A percentile compares a stretch with the other conserved stretches of the same genome.
Evolutionary conservation across 2,888 invertebrate genomes (phyloP).

Genomic region (Falcaria lacertinaria): DNA sequence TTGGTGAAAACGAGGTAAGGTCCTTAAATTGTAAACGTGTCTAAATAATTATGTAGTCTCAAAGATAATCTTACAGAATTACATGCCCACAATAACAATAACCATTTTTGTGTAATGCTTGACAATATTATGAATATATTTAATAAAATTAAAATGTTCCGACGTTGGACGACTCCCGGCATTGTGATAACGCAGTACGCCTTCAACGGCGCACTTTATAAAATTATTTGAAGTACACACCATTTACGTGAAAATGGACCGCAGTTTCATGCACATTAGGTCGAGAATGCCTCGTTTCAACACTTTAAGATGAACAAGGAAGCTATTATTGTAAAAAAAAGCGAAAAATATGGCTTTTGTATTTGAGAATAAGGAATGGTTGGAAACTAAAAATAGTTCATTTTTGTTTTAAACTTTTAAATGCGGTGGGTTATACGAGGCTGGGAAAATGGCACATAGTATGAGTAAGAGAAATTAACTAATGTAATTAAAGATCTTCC

Average conservation of each 20-base stretch:
- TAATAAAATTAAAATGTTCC: conserved; percentile 3
- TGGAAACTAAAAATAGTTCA: conserved; percentile 12
- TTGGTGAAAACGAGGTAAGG: too few relatives aligned
- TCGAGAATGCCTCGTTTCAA: conserved; percentile 8
- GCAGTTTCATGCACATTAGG: conserved; percentile 12
- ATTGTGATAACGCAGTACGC: conserved; percentile 22
- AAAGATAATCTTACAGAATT: too few relatives aligned
- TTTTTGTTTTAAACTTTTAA: conserved; percentile 6
- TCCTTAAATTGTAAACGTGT: too few relatives aligned
- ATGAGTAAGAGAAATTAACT: too few relatives aligned
- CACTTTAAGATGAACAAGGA: conserved; percentile 13
- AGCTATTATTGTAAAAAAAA: conserved; percentile 21
- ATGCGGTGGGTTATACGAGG: not conserved
- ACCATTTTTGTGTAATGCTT: not conserved
- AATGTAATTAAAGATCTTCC: too few relatives aligned
- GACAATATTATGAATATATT: conserved; percentile 1
- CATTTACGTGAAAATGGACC: conserved; percentile 13
- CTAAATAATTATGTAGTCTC: too few relatives aligned
- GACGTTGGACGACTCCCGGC: conserved; percentile 14
- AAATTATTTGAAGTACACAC: conserved; percentile 15
- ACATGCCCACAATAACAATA: not conserved
- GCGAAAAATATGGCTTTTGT: conserved; percentile 2
- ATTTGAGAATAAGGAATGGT: conserved; percentile 21
- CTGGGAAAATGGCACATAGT: too few relatives aligned
- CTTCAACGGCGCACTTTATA: conserved; percentile 21